Evolutionary conservation across 2,888 invertebrate genomes (phyloP).

Genomic region (Sesia bembeciformis): DNA sequence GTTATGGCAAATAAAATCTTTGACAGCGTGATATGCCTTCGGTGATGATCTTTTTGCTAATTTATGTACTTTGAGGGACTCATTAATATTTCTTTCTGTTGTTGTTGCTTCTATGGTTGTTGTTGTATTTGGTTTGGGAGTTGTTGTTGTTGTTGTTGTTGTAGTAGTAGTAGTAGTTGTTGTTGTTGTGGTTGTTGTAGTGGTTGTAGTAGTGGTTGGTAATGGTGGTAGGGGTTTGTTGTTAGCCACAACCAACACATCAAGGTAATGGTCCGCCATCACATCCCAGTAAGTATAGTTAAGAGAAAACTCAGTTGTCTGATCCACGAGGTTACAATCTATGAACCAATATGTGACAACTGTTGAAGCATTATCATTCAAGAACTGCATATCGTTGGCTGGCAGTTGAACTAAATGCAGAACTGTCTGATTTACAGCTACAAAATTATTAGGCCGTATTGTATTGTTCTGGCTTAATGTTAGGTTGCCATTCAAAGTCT

Average conservation of each 20-base stretch:
- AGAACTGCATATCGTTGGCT: constrained; percentile 75
- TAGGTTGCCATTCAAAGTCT: constrained; percentile 79
- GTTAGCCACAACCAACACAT: constrained; percentile 82
- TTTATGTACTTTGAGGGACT: constrained; percentile 19
- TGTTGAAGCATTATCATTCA: constrained; percentile 57
- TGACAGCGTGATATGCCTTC: constrained; percentile 19
- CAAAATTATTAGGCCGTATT: constrained; percentile 70
- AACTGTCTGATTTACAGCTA: constrained; percentile 77
- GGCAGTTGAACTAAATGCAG: constrained; percentile 74
- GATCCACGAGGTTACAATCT: constrained; percentile 81
- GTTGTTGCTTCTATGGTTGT: constrained; percentile 22
- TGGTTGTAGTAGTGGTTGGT: constrained; percentile 62
- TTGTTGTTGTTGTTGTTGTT: constrained; percentile 38
- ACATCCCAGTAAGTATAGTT: constrained; percentile 77
- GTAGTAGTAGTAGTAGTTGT: constrained; percentile 55
- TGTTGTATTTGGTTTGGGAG: constrained; percentile 22
- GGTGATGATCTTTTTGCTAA: constrained; percentile 29
- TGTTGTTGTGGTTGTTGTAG: constrained; percentile 55
- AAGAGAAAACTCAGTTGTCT: constrained; percentile 76
- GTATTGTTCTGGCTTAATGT: constrained; percentile 76
- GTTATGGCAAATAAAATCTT: constrained; percentile 42
- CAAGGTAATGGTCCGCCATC: constrained; percentile 76
- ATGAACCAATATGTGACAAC: constrained; percentile 85
- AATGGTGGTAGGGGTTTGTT: constrained; percentile 76
- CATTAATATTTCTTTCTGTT: constrained; percentile 11